Evolutionary conservation across 2,113 vertebrate species (phyloP).

Genomic region (Cottus gobio): DNA sequence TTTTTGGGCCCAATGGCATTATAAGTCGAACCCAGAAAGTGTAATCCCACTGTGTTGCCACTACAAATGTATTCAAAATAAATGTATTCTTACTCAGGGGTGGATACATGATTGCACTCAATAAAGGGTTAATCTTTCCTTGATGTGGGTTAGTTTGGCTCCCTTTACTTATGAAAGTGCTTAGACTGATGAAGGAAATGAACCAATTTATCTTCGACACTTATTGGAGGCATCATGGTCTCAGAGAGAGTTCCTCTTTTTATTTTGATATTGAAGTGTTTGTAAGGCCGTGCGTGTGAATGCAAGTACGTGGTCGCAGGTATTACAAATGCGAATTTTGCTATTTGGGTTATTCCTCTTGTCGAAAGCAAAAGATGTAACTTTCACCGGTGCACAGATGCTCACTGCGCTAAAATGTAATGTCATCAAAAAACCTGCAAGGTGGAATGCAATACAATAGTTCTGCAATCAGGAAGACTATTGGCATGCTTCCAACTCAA

Average conservation of each 20-base stretch:
- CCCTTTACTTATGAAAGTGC: not conserved
- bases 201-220: not conserved
- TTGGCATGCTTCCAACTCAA: not conserved
- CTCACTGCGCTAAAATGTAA: not conserved
- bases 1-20: no score
- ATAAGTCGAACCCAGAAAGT: no score
- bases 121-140: no score
- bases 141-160: no score
- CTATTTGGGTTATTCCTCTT: not conserved
- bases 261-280: not conserved
- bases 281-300: not conserved
- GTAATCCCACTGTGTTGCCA: no score
- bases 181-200: not conserved
- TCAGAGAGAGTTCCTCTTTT: not conserved
- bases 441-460: not conserved
- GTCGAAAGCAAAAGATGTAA: not conserved
- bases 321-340: not conserved
- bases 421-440: not conserved
- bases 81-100: no score
- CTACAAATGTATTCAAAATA: no score
- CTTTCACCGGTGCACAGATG: not conserved
- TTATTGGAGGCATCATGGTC: not conserved
- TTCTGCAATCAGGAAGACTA: not conserved
- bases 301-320: not conserved
- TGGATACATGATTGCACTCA: no score